Evolutionary conservation across 2,888 invertebrate species (phyloP), one percentile per base, ranked within the genome.

Genomic region (Alviniconcha strummeri): DNA sequence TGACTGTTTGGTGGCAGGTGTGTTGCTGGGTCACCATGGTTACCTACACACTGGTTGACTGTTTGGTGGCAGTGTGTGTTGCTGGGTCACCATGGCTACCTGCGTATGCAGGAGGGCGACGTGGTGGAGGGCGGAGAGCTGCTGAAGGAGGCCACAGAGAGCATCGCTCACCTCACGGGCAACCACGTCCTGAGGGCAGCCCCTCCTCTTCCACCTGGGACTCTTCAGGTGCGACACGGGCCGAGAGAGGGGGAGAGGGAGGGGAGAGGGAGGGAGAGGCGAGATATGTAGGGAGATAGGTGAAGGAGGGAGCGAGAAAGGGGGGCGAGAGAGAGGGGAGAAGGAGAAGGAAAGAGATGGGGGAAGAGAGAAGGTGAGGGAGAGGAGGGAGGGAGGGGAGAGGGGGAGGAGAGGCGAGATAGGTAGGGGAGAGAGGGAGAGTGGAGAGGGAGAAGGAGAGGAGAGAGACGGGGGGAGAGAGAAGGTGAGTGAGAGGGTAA

Each of bases 121-220:
- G 55, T 88, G 8, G 86, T 85, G 13, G 90, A 90, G 85, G 91
- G 90, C 8, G 91, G 91, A 83, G 89, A 89, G 79, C 84, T 91
- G 52, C 86, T 91, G 52, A 86, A 88, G 80, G 90, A 90, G 81
- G 90, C 91, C 5, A 84, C 89, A 11, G 89, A 90, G 55, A 89
- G 89, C 82, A 88, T 90, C 8, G 88, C 88, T n/a, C 85, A 89
- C 19, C 84, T 86, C 77, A 74, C 83, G 0, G 85, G 86, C 69
- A 89, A 89, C 83, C 81, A 89, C 19, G 85, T 88, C 15, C 87
- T 87, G 52, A 84, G 87, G 67, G 90, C 91, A 11, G 87, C 87
- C 52, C 52, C 88, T 90, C 15, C 86, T 88, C 69, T 89, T 88
- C 83, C 88, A 90, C 81, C 84, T 90, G 13, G 91, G 91, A 54